phyloP scores from a whole-genome alignment of 2,113 vertebrate species.

The Vulpes lagopus region DNA sequence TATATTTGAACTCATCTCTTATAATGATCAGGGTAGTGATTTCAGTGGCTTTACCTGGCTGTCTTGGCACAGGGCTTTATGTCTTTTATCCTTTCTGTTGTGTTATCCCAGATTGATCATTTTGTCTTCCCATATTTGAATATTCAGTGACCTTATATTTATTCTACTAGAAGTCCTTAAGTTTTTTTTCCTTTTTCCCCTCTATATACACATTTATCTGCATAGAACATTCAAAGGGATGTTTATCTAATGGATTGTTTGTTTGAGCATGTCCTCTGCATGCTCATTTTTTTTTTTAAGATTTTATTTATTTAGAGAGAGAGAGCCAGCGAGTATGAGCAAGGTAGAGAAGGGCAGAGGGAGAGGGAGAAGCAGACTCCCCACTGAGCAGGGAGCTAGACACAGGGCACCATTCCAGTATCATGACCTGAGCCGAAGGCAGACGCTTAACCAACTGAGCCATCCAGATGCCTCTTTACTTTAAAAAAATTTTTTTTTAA shows the following conservation, averaged over 20 bases:
- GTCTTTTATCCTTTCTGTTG: neutral
- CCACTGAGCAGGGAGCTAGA: neutral
- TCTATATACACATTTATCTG: slow-evolving; percentile 6
- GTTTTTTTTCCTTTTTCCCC: neutral
- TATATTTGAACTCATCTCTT: slow-evolving; percentile 2
- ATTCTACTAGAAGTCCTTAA: neutral
- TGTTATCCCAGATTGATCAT: neutral
- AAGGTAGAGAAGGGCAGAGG: neutral
- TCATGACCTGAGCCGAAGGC: neutral
- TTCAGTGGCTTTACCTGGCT: slow-evolving; percentile 21
- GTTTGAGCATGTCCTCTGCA: neutral
- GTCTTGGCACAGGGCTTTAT: neutral
- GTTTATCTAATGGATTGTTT: slow-evolving; percentile 29
- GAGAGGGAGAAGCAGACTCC: neutral
- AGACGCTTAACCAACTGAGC: too few relatives aligned
- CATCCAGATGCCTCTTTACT: neutral
- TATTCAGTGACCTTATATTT: neutral
- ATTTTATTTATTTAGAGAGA: neutral
- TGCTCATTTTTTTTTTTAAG: neutral
- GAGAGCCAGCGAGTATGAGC: too few relatives aligned
- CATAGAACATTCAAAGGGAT: slow-evolving; percentile 32
- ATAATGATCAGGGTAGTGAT: neutral
- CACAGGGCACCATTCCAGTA: neutral
- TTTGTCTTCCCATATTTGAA: slow-evolving; percentile 25
- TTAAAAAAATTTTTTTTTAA: neutral